Evolutionary conservation across 2,888 invertebrate species (phyloP).

Genomic region (Heliconius aoede): DNA sequence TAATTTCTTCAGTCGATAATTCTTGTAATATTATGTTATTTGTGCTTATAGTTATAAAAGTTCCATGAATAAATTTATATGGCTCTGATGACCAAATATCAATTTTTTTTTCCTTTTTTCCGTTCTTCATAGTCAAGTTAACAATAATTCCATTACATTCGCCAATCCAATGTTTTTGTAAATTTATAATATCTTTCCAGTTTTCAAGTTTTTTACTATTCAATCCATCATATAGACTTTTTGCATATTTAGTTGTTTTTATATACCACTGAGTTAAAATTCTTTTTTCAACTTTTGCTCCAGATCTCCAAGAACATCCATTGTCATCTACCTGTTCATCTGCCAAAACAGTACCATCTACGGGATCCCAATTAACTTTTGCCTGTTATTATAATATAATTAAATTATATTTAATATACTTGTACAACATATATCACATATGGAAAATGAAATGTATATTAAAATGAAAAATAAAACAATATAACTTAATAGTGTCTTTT

Average conservation of each 20-base stretch:
- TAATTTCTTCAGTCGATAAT: slow-evolving; percentile 48
- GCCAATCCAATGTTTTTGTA: slow-evolving; percentile 96
- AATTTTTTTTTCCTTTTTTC: slow-evolving; percentile 61
- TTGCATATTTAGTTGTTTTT: slow-evolving; percentile 92
- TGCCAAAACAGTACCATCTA: slow-evolving; percentile 98
- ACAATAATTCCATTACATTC: slow-evolving; percentile 91
- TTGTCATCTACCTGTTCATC: slow-evolving; percentile 98
- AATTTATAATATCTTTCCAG: slow-evolving; percentile 92
- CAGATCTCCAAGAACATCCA: slow-evolving; percentile 97
- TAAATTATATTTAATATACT: background rate
- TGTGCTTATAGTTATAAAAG: slow-evolving; percentile 86
- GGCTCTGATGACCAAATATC: slow-evolving; percentile 90
- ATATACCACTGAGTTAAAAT: slow-evolving; percentile 97
- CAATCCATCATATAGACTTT: slow-evolving; percentile 88
- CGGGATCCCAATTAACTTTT: slow-evolving; percentile 98
- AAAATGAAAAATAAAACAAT: background rate
- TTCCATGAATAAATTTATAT: slow-evolving; percentile 87
- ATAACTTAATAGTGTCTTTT: background rate
- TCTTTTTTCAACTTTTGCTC: slow-evolving; percentile 95
- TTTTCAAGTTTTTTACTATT: slow-evolving; percentile 87
- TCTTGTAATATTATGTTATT: slow-evolving; percentile 65
- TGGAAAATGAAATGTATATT: background rate
- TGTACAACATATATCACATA: background rate
- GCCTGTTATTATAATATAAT: slow-evolving; percentile 79
- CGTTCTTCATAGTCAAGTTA: slow-evolving; percentile 82